phyloP scores from a whole-genome alignment of 2,797 vertebrate species.

The Oceanodroma leucorhoa region DNA sequence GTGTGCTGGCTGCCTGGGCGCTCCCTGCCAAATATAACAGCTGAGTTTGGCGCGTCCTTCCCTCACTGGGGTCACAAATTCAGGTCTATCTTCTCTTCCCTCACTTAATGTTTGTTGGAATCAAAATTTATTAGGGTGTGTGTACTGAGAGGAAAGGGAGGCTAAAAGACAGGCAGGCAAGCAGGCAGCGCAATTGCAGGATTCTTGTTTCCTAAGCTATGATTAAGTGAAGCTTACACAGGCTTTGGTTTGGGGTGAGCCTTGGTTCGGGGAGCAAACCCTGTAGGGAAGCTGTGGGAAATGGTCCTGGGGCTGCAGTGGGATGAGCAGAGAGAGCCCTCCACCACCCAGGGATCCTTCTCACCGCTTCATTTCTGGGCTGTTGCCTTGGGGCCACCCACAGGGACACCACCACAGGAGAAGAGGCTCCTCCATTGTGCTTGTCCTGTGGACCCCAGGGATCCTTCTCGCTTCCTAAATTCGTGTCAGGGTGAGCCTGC shows the following conservation, averaged over 20 bases:
- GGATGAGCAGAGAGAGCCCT: not conserved
- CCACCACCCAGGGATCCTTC: not conserved
- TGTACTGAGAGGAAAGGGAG: not conserved
- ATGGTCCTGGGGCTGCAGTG: not conserved
- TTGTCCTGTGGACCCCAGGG: not conserved
- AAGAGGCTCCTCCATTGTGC: not conserved
- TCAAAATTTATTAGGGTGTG: not conserved
- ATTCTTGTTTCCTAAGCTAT: not conserved
- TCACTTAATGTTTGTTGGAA: not conserved
- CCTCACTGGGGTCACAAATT: not conserved
- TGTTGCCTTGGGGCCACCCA: not conserved
- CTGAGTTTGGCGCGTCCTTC: not conserved
- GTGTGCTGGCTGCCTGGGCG: not conserved
- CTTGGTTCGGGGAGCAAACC: not conserved
- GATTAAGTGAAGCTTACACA: not conserved
- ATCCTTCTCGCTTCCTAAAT: not conserved
- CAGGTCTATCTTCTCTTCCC: not conserved
- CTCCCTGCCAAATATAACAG: slow-evolving; percentile 4
- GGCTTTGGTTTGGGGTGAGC: not conserved
- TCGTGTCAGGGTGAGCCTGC: not conserved
- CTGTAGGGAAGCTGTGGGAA: not conserved
- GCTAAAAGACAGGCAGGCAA: not conserved
- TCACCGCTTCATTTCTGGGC: accelerated
- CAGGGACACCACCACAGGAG: not conserved
- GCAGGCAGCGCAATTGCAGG: not conserved